Base-by-base conservation (phyloP, 2,888 invertebrate species). In the Lamellibrachia satsuma region DNA sequence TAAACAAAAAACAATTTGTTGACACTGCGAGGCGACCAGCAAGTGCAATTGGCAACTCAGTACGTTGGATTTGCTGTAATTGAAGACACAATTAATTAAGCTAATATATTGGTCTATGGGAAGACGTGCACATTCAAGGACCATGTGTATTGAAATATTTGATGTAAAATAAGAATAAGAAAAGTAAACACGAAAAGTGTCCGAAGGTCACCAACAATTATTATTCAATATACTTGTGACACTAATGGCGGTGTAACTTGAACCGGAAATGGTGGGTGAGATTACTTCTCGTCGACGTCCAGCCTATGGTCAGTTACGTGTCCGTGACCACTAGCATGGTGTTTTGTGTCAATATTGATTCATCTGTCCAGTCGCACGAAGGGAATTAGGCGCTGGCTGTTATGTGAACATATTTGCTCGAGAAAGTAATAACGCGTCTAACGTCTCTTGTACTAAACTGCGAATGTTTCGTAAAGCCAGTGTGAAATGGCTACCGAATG, bases 181-280 rank as follows among this genome's bases (percentile, higher is more conserved):
- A 39, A 39, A 1, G 39, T 39, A 39, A 39, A 39, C 39, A 39
- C 39, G 39, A 39, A 39, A 39, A 39, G 39, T 39, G 0, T 39
- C 39, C 39, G 39, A 39, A 39, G 39, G 39, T 39, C 39, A 39
- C 39, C 39, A 39, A 39, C 39, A 39, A 39, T 39, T 39, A 39
- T 39, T 39, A 39, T 39, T 39, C 39, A 39, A 39, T 39, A 39
- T 39, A 55, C 7, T 55, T 55, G 9, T 55, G 55, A 9, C 55
- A 55, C 7, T 55, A 9, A 7, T 55, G 15, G 39, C 39, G 39
- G 75, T n/a, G 75, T 75, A 75, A 75, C 75, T 75, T 15, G 75
- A 75, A 75, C 75, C 75, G 75, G 75, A 75, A 75, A n/a, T n/a
- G 22, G 75, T 75, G 75, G 75, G 75, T 75, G 75, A 75, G 22